Base-by-base conservation (phyloP, 2,888 invertebrate species). In the Lampropteryx suffumata region DNA sequence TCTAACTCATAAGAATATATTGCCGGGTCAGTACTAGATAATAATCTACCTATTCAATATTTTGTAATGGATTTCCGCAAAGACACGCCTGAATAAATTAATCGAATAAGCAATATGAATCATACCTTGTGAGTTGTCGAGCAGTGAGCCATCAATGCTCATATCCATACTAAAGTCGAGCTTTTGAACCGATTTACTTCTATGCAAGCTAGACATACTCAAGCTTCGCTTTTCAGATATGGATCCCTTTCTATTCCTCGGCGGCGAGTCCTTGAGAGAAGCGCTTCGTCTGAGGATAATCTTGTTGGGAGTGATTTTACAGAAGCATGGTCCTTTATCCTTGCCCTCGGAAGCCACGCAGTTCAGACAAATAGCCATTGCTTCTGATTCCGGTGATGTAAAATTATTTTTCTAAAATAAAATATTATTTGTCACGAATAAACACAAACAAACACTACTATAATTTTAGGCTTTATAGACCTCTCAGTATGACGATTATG, bases 101-200 rank as follows among this genome's bases (percentile, higher is more conserved):
- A n/a, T 17, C 3, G 2, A 17, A 17, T 4, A 17, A 17, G 17
- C 17, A 17, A n/a, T 4, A 17, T 17, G 2, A 17, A 34, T 39
- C 66, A 51, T 70, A 84, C 91, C 90, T 68, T 78, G 80, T 50
- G 84, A 76, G 62, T 80, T 63, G 42, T 83, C 77, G 58, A 83
- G 83, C 30, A 83, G 56, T 0, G 91, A 91, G 8, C 77, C 84
- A 62, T 92, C 92, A 8, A 91, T 64, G 49, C 91, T 91, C 86
- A 91, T 91, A 51, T 91, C 90, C 80, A 87, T 87, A 57, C 87
- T 90, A 56, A 92, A 91, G 63, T 92, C 91, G 9, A 91, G 69
- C 63, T 91, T 90, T 61, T 90, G 89, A 1, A 87, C 90, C 0
- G 92, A 92, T 8, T 84, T 79, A 51, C 88, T 90, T 36, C 90